Evolutionary conservation across 2,113 vertebrate species (phyloP).

Genomic region (Gymnorhina tibicen): DNA sequence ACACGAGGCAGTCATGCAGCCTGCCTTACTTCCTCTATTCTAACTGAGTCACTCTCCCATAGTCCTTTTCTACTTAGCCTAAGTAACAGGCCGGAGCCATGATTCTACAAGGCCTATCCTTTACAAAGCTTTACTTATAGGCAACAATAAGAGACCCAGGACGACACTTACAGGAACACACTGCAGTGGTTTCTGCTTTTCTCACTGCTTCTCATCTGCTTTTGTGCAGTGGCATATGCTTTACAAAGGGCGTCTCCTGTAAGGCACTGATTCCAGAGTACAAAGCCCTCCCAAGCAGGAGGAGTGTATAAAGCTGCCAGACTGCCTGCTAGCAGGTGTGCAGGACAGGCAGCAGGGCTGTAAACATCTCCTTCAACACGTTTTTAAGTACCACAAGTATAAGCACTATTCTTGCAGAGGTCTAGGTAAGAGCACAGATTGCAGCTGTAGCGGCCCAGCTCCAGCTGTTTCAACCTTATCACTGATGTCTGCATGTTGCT

Average conservation of each 20-base stretch:
- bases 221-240: background rate
- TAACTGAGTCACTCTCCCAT: no score
- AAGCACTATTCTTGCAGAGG: background rate
- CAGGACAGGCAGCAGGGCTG: background rate
- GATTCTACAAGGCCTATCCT: no score
- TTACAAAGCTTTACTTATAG: no score
- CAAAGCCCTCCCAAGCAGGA: rapidly evolving
- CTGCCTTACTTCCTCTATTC: no score
- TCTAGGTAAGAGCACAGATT: background rate
- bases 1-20: no score
- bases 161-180: background rate
- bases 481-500: background rate
- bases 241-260: background rate
- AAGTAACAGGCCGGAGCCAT: no score
- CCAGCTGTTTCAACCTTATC: background rate
- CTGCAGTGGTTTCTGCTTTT: background rate
- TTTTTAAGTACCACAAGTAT: background rate
- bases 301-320: background rate
- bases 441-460: background rate
- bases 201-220: background rate
- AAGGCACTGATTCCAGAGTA: background rate
- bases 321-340: background rate
- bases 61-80: no score
- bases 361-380: background rate
- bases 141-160: background rate